Evolutionary conservation across 2,113 vertebrate species (phyloP).

Genomic region (Barnardius zonarius): DNA sequence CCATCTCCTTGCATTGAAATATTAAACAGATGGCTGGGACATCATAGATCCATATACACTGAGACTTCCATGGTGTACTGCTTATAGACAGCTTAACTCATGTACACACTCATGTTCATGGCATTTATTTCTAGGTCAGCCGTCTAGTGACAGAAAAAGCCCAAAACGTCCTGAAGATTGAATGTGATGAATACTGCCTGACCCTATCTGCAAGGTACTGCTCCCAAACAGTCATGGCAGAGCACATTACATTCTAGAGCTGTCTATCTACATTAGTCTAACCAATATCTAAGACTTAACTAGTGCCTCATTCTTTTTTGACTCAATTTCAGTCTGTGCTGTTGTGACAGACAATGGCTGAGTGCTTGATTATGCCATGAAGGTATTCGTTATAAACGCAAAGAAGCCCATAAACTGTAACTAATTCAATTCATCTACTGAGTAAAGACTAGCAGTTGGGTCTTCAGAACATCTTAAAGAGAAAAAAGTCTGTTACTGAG

Average conservation of each 20-base stretch:
- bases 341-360: background rate
- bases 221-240: background rate
- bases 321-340: background rate
- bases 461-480: background rate
- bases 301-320: background rate
- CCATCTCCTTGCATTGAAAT: background rate
- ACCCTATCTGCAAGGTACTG: conserved; percentile 88
- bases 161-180: conserved; percentile 87
- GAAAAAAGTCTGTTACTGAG: background rate
- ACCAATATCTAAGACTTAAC: background rate
- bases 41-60: background rate
- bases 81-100: background rate
- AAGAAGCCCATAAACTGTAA: background rate
- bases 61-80: background rate
- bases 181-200: conserved; percentile 83
- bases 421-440: background rate
- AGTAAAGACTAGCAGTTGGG: background rate
- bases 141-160: conserved; percentile 84
- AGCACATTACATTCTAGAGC: background rate
- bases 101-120: background rate
- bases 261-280: background rate
- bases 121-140: conserved; percentile 81
- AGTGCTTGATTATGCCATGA: background rate
- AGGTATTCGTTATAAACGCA: background rate
- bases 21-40: background rate